Percentiles rank a stretch among this genome's conserved stretches.
Conservation (phyloP, 2,113 vertebrate genomes). For the Dicentrarchus labrax region DNA sequence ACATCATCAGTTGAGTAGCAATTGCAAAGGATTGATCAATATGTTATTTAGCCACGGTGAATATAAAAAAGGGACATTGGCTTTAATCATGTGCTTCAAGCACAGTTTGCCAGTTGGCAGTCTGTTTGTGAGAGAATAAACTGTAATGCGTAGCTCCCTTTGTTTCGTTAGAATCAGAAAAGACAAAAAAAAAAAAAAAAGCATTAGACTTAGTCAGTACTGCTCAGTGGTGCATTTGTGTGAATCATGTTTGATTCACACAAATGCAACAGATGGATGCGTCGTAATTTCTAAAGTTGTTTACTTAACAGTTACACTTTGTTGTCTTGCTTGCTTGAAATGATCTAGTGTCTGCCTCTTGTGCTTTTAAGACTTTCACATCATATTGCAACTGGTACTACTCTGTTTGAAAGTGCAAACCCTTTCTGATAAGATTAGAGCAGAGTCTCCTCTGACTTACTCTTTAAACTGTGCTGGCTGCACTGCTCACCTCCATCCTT, state of each 20-base stretch:
- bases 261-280: slow-evolving; percentile 41
- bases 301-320: not conserved
- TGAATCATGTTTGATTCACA: not conserved
- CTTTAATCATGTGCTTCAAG: slow-evolving; percentile 48
- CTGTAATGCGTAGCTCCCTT: not conserved
- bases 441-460: not conserved
- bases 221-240: not conserved
- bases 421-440: not conserved
- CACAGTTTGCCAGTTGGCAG: slow-evolving; percentile 24
- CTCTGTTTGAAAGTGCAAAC: not conserved
- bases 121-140: not conserved
- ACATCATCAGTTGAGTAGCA: slow-evolving; percentile 42
- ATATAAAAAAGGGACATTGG: slow-evolving; percentile 51
- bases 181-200: slow-evolving; percentile 4
- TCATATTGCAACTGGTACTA: not conserved
- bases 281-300: not conserved
- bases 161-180: slow-evolving; percentile 8
- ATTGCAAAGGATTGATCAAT: slow-evolving; percentile 45
- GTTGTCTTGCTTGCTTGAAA: not conserved
- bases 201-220: not conserved
- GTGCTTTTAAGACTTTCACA: not conserved
- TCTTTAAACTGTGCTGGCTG: not conserved
- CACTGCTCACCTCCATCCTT: slow-evolving; percentile 18
- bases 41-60: slow-evolving; percentile 28
- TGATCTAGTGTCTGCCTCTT: not conserved